These are phyloP conservation scores for Spea bombifrons DNA, from an alignment of 2,113 vertebrate genomes.

Conservation along the genomic window DNA sequence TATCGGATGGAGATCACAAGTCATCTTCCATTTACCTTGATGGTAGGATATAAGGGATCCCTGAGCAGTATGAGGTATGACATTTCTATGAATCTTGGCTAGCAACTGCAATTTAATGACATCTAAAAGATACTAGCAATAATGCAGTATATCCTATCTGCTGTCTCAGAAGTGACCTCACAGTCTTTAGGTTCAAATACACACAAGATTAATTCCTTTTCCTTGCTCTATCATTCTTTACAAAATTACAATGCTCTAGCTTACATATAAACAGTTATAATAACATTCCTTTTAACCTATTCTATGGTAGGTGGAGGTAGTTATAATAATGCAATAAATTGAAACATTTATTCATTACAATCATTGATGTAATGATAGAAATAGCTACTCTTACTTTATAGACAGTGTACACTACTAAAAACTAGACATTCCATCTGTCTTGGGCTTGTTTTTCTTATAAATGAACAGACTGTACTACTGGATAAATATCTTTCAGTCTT, in stretches of 20 bases:
- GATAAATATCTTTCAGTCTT: no score
- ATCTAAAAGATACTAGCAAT: neutral
- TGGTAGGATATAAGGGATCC: constrained; percentile 1
- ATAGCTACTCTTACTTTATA: no score
- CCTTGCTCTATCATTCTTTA: neutral
- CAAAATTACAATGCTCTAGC: neutral
- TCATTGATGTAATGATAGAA: no score
- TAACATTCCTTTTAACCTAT: neutral
- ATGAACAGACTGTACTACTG: no score
- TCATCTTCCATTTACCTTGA: neutral
- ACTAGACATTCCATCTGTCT: no score
- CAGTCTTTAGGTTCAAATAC: neutral
- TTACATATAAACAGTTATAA: neutral
- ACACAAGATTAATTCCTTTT: neutral
- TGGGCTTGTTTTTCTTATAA: no score
- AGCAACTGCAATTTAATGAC: neutral
- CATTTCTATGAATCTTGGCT: neutral
- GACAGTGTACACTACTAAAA: no score
- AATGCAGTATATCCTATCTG: neutral
- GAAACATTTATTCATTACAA: no score
- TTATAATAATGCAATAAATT: no score
- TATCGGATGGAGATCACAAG: neutral
- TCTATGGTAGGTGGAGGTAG: neutral
- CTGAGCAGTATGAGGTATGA: neutral
- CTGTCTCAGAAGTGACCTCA: neutral